Base-by-base conservation (phyloP, 2,888 invertebrate species). In the Microctonus aethiopoides region DNA sequence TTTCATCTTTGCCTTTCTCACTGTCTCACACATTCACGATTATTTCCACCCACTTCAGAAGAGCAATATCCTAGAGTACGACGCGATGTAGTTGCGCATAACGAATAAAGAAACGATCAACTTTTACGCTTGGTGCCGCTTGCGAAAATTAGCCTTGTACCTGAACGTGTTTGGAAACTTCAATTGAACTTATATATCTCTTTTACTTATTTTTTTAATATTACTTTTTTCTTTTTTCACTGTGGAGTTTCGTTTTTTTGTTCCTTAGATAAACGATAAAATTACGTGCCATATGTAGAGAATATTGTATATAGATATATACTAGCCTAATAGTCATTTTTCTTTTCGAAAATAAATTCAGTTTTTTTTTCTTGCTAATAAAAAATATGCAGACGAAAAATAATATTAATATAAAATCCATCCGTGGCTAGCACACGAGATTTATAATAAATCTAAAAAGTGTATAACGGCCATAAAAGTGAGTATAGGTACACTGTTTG, bases 51-150 rank as follows among this genome's bases (percentile, higher is more conserved):
- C 16, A 16, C 46, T 46, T 16, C 1, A 46, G 20, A 51, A 26
- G 71, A 67, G 64, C 71, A 75, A 75, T 75, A 73, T 73, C 66
- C 74, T 73, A 62, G 70, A 70, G 73, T 73, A 72, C 59, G 69
- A 29, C 67, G 59, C 34, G 4, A 24, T 26, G 9, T 46, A 20
- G 57, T n/a, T 57, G 57, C 57, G 57, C 10, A 59, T 46, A 67
- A 65, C 62, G 57, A 32, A 51, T 51, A 67, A 51, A n/a, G 26
- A 39, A 29, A 46, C 32, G 46, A 68, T 29, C 62, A 46, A 46
- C 71, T 70, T 51, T 46, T 66, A 56, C 52, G 32, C 29, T 63
- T 52, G 46, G 51, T 24, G 57, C 57, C 61, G 24, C 71, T 72
- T 66, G 73, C 70, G 60, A 72, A 76, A 75, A 76, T 77, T 72